Base-by-base conservation (phyloP, 2,797 vertebrate species). In the Sciaenops ocellatus region DNA sequence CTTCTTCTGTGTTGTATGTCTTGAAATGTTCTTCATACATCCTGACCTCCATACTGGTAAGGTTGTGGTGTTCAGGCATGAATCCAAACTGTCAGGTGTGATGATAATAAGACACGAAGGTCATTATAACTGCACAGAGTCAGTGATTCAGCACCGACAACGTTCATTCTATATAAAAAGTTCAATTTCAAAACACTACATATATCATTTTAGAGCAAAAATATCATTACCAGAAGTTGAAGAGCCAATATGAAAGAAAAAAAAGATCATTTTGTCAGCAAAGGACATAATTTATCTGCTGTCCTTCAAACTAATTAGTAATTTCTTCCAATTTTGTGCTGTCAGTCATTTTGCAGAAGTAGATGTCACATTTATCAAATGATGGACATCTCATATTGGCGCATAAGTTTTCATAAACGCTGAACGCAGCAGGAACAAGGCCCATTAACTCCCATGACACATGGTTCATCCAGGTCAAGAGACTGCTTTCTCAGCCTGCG, bases 261-360 rank as follows among this genome's bases (percentile, higher is more conserved):
- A 41, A 61, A 57, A 38, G 13, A 26, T 56, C 48, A 69, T 65
- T 65, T 42, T 51, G 44, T 69, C 42, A 52, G 67, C 76, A 73
- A 83, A 79, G 46, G 63, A 78, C 67, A 15, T 84, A 18, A 90
- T 88, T 90, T 79, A 72, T 46, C 70, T 51, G 78, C 89, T 69
- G 85, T 87, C 91, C 84, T 79, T 92, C 91, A 88, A 76, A 84
- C 61, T 77, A 60, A 80, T 77, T 82, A 26, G 18, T 69, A 68
- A 83, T 91, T 86, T 89, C 67, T 71, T 77, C 73, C 83, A 87
- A 89, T 92, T 87, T 85, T 47, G 67, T 48, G 73, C 90, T 84
- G 87, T 87, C 92, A 85, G 15, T 94, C 92, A 92, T 65, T 82
- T 17, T 34, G 76, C 44, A 42, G 70, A 72, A 28, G 72, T 66